Evolutionary conservation across 2,113 vertebrate genomes (phyloP), one percentile per base, ranked within the genome.

Genomic region (Hirundichthys speculiger): DNA sequence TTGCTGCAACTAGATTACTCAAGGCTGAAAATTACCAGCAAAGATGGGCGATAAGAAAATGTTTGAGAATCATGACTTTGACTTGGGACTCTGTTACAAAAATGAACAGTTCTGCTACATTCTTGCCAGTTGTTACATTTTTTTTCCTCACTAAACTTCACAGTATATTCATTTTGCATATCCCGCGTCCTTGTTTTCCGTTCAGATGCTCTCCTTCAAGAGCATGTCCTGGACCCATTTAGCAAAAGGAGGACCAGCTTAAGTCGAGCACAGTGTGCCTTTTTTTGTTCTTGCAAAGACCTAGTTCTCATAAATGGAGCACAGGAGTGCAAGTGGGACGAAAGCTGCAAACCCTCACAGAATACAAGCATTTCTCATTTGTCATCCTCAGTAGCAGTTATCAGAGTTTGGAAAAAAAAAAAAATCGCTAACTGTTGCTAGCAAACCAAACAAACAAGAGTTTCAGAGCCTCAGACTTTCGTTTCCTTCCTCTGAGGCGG

Each of bases 291-390:
- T 56, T 66, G 78, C 58, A 86, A 74, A 89, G 87, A 79, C 88
- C 89, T 73, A 77, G 66, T 90, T 92, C 80, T 64, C 50, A 71
- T 80, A 92, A 91, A 81, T 91, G 62, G 91, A 89, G 83, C 91
- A 87, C 41, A 13, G 53, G 53, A 73, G 54, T 27, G 19, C 22
- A 90, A 88, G 70, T 87, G 64, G 83, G 80, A 76, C 86, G 1
- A 74, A 74, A 58, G 54, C 65, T 51, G 18, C 40, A 55, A 64
- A 75, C 68, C 56, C 41, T 54, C 46, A 70, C 65, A 47, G 71
- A 30, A 73, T 42, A 25, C 1, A 24, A 64, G 1, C 49, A n/a
- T n/a, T 45, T 50, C 2, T 49, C 30, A 58, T 64, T 60, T 24
- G 13, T 66, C 60, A 46, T 64, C 50, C 30, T 51, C 48, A 41